phyloP scores from a whole-genome alignment of 2,113 vertebrate genomes.

The Takifugu flavidus region DNA sequence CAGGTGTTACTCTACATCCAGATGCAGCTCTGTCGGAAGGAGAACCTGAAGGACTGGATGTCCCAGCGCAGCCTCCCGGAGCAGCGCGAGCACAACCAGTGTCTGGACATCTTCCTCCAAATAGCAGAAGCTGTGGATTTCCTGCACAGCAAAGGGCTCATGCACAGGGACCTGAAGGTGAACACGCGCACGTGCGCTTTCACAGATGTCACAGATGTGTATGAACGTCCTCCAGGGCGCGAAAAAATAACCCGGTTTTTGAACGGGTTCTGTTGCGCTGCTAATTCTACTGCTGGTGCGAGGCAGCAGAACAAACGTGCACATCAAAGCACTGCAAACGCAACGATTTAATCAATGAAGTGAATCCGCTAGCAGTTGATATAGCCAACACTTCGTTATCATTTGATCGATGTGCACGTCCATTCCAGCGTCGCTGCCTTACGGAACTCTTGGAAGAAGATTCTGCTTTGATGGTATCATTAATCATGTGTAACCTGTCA shows the following conservation, averaged over 20 bases:
- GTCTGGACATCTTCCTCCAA: slow-evolving; percentile 94
- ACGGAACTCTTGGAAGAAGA: background rate
- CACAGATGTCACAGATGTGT: too few relatives aligned
- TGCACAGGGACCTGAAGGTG: slow-evolving; percentile 99
- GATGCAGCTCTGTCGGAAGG: slow-evolving; percentile 98
- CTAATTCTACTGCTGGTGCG: too few relatives aligned
- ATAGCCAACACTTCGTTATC: background rate
- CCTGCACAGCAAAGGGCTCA: slow-evolving; percentile 93
- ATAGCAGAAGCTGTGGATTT: slow-evolving; percentile 95
- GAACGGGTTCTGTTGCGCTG: background rate
- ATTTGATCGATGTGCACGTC: background rate
- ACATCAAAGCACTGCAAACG: too few relatives aligned
- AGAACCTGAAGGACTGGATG: slow-evolving; percentile 99
- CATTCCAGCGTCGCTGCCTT: background rate
- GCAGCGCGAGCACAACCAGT: slow-evolving; percentile 83
- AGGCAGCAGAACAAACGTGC: too few relatives aligned
- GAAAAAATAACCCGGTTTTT: too few relatives aligned
- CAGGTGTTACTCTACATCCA: slow-evolving; percentile 95
- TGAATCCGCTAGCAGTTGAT: background rate
- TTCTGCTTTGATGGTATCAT: background rate
- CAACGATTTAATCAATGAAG: background rate
- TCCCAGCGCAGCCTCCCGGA: slow-evolving; percentile 81
- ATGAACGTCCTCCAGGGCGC: too few relatives aligned
- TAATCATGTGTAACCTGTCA: background rate
- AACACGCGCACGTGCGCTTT: slow-evolving; percentile 9